Conservation (phyloP, 2,888 invertebrate species). For the Epirrhoe tristata region DNA sequence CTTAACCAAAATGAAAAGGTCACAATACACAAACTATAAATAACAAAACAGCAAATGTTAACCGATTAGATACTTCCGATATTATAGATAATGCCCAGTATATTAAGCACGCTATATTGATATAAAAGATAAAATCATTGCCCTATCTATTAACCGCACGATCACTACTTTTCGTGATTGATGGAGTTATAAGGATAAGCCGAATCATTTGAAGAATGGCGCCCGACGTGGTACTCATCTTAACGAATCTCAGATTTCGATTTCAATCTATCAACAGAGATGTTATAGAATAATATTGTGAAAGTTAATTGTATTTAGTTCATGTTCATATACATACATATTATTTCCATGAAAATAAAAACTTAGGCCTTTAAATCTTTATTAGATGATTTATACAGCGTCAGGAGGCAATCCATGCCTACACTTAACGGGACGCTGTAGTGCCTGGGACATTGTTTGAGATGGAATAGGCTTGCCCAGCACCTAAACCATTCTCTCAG, state of each 20-base stretch:
- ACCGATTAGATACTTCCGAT: background rate
- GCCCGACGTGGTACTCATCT: constrained; percentile 17
- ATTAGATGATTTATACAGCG: no score
- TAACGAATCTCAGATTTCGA: background rate
- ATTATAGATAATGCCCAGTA: constrained; percentile 7
- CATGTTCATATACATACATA: no score
- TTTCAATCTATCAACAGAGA: background rate
- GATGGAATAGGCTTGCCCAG: no score
- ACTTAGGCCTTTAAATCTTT: no score
- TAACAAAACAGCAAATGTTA: constrained; percentile 2
- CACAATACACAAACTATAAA: background rate
- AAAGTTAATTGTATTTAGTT: no score
- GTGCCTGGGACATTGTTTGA: no score
- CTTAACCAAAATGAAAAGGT: no score
- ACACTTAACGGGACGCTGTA: no score
- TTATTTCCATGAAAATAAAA: no score
- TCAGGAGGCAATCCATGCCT: no score
- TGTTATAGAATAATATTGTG: no score
- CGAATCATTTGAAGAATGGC: constrained; percentile 5
- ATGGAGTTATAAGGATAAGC: constrained; percentile 1
- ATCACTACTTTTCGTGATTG: constrained; percentile 13
- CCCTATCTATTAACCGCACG: constrained; percentile 25
- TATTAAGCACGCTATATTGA: constrained; percentile 12
- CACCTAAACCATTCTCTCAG: no score
- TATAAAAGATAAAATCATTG: constrained; percentile 16